A percentile compares a stretch with the other conserved stretches of the same genome.
phyloP scores from a whole-genome alignment of 2,888 invertebrate species.

The Coelopa pilipes region DNA sequence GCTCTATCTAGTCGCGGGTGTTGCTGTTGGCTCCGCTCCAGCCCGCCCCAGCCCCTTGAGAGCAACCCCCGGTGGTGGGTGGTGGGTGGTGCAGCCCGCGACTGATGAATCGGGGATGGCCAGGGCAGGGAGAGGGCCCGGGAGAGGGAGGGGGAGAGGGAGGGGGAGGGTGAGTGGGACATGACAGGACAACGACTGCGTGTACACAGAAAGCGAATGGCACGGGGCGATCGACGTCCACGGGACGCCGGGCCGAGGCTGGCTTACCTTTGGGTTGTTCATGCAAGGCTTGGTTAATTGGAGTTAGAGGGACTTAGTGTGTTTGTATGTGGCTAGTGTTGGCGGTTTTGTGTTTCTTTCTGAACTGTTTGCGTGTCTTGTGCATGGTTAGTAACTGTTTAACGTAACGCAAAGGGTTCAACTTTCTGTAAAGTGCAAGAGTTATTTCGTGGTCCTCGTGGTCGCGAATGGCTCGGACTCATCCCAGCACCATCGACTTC shows the following conservation, averaged over 20 bases:
- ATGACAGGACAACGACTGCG: too few relatives aligned
- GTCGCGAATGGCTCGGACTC: slow-evolving; percentile 12
- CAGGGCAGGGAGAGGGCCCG: too few relatives aligned
- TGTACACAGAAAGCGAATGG: too few relatives aligned
- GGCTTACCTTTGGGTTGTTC: slow-evolving; percentile 44
- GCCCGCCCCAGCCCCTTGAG: too few relatives aligned
- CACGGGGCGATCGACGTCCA: too few relatives aligned
- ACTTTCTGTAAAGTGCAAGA: slow-evolving; percentile 54
- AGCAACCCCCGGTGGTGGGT: too few relatives aligned
- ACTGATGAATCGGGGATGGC: too few relatives aligned
- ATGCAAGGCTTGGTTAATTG: slow-evolving; percentile 34
- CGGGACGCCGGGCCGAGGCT: too few relatives aligned
- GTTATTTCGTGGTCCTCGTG: slow-evolving; percentile 19
- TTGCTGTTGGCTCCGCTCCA: too few relatives aligned
- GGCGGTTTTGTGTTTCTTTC: slow-evolving; percentile 44
- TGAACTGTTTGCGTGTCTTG: slow-evolving; percentile 44
- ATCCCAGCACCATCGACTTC: slow-evolving; percentile 7
- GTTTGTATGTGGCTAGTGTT: slow-evolving; percentile 25
- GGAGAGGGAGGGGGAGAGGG: too few relatives aligned
- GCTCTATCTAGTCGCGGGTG: not conserved
- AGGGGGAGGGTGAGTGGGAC: too few relatives aligned
- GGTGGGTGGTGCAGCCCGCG: not conserved
- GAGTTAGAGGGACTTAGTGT: slow-evolving; percentile 25
- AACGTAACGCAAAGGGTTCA: slow-evolving; percentile 55
- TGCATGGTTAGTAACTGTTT: slow-evolving; percentile 62